phyloP scores from a whole-genome alignment of 2,113 vertebrate species.

The Hypanus sabinus region DNA sequence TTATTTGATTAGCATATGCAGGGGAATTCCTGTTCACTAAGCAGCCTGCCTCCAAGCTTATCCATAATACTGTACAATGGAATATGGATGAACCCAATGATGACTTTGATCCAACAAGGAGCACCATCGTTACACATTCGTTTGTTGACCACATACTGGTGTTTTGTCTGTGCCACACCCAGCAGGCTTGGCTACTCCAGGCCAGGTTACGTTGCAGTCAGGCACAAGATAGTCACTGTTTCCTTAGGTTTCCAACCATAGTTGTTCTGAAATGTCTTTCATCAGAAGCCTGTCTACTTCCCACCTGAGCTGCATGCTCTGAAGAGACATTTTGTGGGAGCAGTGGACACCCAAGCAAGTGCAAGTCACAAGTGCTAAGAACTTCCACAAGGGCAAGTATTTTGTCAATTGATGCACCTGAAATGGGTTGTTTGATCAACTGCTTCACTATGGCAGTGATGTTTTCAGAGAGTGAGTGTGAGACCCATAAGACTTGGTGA shows the following conservation, averaged over 20 bases:
- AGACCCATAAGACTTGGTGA: no score
- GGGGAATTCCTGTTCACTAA: background rate
- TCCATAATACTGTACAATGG: background rate
- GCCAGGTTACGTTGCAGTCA: background rate
- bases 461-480: no score
- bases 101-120: background rate
- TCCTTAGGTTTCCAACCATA: background rate
- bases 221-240: background rate
- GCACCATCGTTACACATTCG: background rate
- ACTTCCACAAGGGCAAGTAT: no score
- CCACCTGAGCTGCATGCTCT: background rate
- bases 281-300: background rate
- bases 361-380: no score
- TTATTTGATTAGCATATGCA: background rate
- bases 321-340: background rate
- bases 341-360: no score
- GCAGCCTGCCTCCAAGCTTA: background rate
- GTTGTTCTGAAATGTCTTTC: no score
- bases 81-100: background rate
- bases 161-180: no score
- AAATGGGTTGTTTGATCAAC: no score
- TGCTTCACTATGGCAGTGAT: no score
- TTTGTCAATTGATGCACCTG: no score
- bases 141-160: no score
- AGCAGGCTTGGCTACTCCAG: background rate